These are phyloP conservation scores for Promerops cafer DNA, from an alignment of 2,113 vertebrate species.

Conservation along the genomic window DNA sequence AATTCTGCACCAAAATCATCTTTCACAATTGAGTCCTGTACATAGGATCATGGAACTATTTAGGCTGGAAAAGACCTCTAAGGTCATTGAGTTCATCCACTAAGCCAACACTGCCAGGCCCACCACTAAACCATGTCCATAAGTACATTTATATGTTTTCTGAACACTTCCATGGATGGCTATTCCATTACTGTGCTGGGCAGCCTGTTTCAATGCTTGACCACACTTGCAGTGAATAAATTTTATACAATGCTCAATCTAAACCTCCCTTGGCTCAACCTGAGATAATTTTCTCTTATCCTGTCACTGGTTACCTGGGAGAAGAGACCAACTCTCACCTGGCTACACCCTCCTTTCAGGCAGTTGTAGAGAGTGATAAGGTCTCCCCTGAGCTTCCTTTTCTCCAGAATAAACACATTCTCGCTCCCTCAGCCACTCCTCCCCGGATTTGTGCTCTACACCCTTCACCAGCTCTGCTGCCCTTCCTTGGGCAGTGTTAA, in stretches of 20 bases:
- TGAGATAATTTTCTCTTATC: background rate
- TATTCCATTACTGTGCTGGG: background rate
- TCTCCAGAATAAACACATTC: background rate
- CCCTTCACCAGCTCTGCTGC: background rate
- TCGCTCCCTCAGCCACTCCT: background rate
- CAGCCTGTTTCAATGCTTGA: background rate
- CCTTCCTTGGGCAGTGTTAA: background rate
- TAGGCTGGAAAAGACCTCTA: background rate
- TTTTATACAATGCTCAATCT: background rate
- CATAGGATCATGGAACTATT: background rate
- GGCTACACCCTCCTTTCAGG: background rate
- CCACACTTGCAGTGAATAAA: background rate
- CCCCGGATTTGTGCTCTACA: background rate
- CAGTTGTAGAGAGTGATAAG: background rate
- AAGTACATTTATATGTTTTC: background rate
- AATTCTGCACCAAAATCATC: background rate
- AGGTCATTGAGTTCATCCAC: background rate
- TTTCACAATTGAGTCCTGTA: background rate
- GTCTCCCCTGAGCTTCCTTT: background rate
- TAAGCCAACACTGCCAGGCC: background rate
- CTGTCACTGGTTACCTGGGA: background rate
- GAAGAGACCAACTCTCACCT: background rate
- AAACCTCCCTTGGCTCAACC: background rate
- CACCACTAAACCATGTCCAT: background rate
- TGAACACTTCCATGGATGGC: background rate